Percentiles rank a stretch among this genome's conserved stretches.
Evolutionary conservation across 2,888 invertebrate genomes (phyloP).

Genomic region (Drosophila antonietae): DNA sequence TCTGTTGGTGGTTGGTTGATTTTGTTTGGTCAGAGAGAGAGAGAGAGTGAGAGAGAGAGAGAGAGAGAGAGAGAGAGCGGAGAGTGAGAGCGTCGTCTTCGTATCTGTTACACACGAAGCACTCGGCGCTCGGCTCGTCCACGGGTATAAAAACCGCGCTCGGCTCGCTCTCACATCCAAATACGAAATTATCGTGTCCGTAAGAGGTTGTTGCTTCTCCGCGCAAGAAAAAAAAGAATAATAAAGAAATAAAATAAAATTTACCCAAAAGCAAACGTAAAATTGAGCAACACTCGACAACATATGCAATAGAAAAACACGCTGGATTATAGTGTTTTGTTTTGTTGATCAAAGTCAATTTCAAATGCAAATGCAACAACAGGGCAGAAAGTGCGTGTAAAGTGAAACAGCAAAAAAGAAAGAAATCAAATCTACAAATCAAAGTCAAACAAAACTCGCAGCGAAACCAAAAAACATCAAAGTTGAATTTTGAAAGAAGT

Average conservation of each 20-base stretch:
- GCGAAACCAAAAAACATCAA: slow-evolving; percentile 24
- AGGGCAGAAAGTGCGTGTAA: slow-evolving; percentile 45
- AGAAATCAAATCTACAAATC: slow-evolving; percentile 4
- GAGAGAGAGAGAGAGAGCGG: slow-evolving; percentile 8
- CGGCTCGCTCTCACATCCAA: slow-evolving; percentile 71
- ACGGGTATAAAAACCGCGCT: slow-evolving; percentile 79
- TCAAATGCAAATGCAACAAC: slow-evolving; percentile 24
- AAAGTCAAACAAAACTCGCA: slow-evolving; percentile 43
- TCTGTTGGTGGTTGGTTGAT: slow-evolving; percentile 45
- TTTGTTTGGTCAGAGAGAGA: slow-evolving; percentile 8
- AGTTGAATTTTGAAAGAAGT: slow-evolving; percentile 7
- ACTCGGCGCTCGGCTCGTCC: slow-evolving; percentile 40
- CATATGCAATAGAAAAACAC: slow-evolving; percentile 58
- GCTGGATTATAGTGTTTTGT: slow-evolving; percentile 76
- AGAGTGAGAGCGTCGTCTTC: slow-evolving; percentile 23
- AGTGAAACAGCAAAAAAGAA: slow-evolving; percentile 39
- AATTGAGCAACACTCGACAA: slow-evolving; percentile 43
- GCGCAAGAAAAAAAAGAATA: slow-evolving; percentile 43
- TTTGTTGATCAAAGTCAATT: slow-evolving; percentile 44
- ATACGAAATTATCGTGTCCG: slow-evolving; percentile 49
- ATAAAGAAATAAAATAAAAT: slow-evolving; percentile 13
- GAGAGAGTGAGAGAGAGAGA: slow-evolving; percentile 14
- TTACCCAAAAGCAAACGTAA: slow-evolving; percentile 17
- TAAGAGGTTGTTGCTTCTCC: slow-evolving; percentile 53
- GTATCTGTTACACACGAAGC: slow-evolving; percentile 32